Percentiles rank a stretch among this genome's conserved stretches.
These are phyloP conservation scores for Agapornis canus DNA, from an alignment of 2,797 vertebrate genomes.

Conservation along the genomic window DNA sequence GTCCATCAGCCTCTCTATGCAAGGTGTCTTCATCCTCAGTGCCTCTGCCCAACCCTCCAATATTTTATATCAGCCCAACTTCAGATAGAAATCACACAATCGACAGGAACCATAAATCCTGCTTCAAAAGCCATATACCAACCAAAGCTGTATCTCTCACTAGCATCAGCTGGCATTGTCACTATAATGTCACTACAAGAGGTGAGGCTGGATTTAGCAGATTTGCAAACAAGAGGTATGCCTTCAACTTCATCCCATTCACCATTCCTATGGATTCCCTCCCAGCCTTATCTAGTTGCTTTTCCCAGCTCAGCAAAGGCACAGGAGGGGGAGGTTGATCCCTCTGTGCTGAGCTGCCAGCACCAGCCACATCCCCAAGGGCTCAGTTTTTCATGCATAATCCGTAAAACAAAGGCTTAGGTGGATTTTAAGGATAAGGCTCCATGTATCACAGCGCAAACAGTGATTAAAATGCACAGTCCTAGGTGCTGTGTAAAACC, in stretches of 20 bases:
- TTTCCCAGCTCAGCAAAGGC: not conserved
- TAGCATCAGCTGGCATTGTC: not conserved
- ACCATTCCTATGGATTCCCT: not conserved
- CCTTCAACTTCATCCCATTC: not conserved
- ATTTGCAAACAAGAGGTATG: not conserved
- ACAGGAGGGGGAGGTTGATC: not conserved
- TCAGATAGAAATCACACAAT: not conserved
- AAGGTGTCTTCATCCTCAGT: not conserved
- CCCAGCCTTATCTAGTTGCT: not conserved
- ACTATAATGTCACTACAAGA: not conserved
- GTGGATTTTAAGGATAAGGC: not conserved
- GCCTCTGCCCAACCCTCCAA: not conserved
- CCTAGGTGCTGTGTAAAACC: not conserved
- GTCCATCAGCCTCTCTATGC: not conserved
- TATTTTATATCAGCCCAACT: not conserved
- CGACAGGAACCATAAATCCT: not conserved
- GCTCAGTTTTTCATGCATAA: not conserved
- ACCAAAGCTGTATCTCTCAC: not conserved
- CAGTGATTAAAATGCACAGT: not conserved
- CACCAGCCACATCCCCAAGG: not conserved
- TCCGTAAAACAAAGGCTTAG: not conserved
- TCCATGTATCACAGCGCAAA: not conserved
- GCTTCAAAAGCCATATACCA: not conserved
- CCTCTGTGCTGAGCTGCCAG: not conserved
- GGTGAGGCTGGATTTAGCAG: not conserved